These are phyloP conservation scores for Araneus ventricosus DNA, from an alignment of 1,140 invertebrate species.

Conservation along the genomic window DNA sequence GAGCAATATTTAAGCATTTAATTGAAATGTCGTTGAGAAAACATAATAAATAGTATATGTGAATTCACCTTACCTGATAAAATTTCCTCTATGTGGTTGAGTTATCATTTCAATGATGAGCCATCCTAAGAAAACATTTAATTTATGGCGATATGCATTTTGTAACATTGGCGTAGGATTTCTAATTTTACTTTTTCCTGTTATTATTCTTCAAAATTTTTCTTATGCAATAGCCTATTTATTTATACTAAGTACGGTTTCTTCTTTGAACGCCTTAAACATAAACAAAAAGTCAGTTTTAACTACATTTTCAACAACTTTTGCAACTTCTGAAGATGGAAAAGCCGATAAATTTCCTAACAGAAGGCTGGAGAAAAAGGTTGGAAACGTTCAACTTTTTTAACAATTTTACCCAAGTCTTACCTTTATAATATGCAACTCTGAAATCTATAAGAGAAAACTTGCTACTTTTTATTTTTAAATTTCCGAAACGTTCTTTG, in stretches of 20 bases:
- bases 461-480: no score
- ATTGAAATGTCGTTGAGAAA: no score
- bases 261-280: slow-evolving; percentile 19
- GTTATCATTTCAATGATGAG: slow-evolving; percentile 14
- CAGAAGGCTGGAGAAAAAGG: not conserved
- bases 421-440: no score
- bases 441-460: no score
- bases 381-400: no score
- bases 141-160: slow-evolving; percentile 28
- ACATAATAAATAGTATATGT: no score
- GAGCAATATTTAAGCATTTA: no score
- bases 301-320: not conserved
- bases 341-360: not conserved
- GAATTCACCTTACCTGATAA: no score
- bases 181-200: slow-evolving; percentile 7
- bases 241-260: slow-evolving; percentile 25
- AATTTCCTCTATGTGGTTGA: not conserved
- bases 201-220: slow-evolving; percentile 20
- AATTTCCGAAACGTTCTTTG: no score
- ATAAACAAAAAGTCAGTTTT: slow-evolving; percentile 28
- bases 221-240: not conserved
- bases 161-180: not conserved
- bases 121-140: slow-evolving; percentile 17
- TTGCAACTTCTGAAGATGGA: not conserved
- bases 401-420: no score